These are phyloP conservation scores for Teleiodes luculella DNA, from an alignment of 2,888 invertebrate genomes.

Conservation along the genomic window DNA sequence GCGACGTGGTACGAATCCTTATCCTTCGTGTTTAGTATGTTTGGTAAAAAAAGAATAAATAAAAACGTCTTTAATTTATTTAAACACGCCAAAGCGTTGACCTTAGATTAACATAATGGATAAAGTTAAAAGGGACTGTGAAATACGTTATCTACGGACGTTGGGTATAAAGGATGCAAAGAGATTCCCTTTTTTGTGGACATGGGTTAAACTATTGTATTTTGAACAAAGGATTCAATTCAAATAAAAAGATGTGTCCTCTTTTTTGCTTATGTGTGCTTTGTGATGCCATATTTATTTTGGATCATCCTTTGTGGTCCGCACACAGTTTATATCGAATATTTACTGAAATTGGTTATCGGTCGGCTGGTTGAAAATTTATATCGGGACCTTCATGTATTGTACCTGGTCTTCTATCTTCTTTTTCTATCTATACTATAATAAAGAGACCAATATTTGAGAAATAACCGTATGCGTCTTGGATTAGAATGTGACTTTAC, in stretches of 20 bases:
- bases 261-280: conserved; percentile 17
- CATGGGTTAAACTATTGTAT: conserved; percentile 58
- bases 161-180: conserved; percentile 52
- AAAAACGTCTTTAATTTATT: conserved; percentile 52
- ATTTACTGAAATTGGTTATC: background rate
- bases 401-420: too few species aligned
- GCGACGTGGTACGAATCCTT: too few species aligned
- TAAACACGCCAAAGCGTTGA: conserved; percentile 56
- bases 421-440: too few species aligned
- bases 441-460: too few species aligned
- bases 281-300: conserved; percentile 17
- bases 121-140: conserved; percentile 61
- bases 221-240: conserved; percentile 51
- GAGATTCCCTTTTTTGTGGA: conserved; percentile 52
- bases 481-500: too few species aligned
- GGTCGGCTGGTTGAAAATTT: background rate
- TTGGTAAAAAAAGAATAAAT: conserved; percentile 29
- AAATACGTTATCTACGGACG: conserved; percentile 52
- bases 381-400: background rate
- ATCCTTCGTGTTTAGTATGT: too few species aligned
- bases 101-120: conserved; percentile 66
- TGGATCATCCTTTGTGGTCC: conserved; percentile 13
- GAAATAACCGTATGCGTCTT: too few species aligned
- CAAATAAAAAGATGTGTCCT: conserved; percentile 37
- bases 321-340: background rate